phyloP scores from a whole-genome alignment of 2,888 invertebrate species.

The Tetrapedia diversipes region DNA sequence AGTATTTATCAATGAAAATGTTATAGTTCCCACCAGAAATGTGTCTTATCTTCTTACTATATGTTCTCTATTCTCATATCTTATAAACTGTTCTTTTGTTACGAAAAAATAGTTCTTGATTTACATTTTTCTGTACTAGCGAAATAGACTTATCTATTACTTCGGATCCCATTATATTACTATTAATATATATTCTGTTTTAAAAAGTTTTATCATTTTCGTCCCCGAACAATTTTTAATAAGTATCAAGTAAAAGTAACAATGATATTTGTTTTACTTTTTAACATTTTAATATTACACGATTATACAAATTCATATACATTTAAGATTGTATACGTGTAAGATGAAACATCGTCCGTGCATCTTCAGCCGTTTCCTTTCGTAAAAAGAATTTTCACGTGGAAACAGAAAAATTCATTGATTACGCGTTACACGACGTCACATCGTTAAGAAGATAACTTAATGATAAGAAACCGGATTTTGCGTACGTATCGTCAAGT shows the following conservation, averaged over 20 bases:
- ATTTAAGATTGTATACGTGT: too few relatives aligned
- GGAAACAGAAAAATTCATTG: neutral
- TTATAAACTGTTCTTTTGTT: too few relatives aligned
- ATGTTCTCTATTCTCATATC: neutral
- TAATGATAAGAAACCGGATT: neutral
- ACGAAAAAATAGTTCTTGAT: too few relatives aligned
- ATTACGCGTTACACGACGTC: neutral
- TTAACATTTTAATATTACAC: too few relatives aligned
- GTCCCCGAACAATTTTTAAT: too few relatives aligned
- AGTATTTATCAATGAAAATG: neutral
- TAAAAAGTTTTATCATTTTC: too few relatives aligned
- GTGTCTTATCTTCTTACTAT: neutral
- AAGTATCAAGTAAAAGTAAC: too few relatives aligned
- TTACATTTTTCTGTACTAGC: neutral
- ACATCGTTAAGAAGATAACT: neutral
- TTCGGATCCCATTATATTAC: too few relatives aligned
- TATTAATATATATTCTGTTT: too few relatives aligned
- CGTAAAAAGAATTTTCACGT: neutral
- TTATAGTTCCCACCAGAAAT: neutral
- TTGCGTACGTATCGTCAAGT: neutral
- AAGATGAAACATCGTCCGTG: neutral
- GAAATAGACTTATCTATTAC: too few relatives aligned
- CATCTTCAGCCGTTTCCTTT: neutral
- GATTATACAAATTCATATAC: too few relatives aligned
- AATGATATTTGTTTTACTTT: too few relatives aligned